These are phyloP conservation scores for Campylomormyrus tamandua DNA, from an alignment of 2,113 vertebrate species.

Conservation along the genomic window DNA sequence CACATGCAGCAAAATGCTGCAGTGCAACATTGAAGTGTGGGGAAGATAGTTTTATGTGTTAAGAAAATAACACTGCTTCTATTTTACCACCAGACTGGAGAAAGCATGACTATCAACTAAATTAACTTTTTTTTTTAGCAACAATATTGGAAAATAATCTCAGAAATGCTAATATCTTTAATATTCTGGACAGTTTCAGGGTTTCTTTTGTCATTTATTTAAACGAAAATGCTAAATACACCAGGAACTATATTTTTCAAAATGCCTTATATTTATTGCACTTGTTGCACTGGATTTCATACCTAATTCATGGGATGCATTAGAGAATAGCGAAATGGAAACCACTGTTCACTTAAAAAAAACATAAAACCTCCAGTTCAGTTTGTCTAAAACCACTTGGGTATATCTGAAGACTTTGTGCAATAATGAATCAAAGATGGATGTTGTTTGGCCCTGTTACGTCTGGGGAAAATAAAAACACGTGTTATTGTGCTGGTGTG, in stretches of 20 bases:
- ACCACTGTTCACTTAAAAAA: not conserved
- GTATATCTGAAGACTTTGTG: not conserved
- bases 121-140: not conserved
- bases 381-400: not conserved
- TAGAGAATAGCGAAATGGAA: not conserved
- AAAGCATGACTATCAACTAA: not conserved
- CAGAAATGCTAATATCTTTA: not conserved
- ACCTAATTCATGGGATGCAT: not conserved
- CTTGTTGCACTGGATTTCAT: not conserved
- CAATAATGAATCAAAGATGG: not conserved
- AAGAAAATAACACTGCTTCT: not conserved
- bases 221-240: not conserved
- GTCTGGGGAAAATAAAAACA: not conserved
- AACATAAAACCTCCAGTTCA: not conserved
- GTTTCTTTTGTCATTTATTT: not conserved
- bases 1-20: not conserved
- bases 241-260: not conserved
- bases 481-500: not conserved
- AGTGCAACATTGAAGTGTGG: not conserved
- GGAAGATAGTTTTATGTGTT: not conserved
- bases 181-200: not conserved
- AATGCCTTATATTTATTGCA: not conserved
- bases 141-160: not conserved
- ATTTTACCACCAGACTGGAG: not conserved
- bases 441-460: not conserved